A percentile compares a stretch with the other conserved stretches of the same genome.
Conservation (phyloP, 2,888 invertebrate species). For the Sarcophaga variegata region DNA sequence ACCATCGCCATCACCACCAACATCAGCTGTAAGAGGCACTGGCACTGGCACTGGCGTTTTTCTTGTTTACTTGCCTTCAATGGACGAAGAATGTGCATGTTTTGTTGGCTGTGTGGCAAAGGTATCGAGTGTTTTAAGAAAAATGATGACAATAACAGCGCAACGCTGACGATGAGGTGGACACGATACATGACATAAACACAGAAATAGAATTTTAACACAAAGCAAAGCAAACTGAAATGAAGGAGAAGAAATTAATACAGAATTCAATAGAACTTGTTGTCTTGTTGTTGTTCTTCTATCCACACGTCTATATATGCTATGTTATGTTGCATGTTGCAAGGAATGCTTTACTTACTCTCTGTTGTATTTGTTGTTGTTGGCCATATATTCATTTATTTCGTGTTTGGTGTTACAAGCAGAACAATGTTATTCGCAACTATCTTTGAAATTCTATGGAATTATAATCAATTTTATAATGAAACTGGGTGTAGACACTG, state of each 20-base stretch:
- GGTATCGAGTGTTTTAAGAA: constrained; percentile 47
- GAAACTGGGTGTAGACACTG: constrained; percentile 51
- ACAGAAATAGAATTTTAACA: constrained; percentile 64
- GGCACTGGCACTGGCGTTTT: background rate
- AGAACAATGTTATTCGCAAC: constrained; percentile 28
- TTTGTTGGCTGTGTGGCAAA: background rate
- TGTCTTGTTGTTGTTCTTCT: constrained; percentile 19
- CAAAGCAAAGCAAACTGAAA: background rate
- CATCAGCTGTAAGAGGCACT: background rate
- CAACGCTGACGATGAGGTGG: constrained; percentile 63
- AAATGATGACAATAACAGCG: constrained; percentile 43
- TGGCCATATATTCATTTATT: constrained; percentile 11
- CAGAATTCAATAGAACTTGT: constrained; percentile 49
- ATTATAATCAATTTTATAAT: constrained; percentile 62
- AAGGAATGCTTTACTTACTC: background rate
- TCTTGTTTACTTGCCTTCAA: background rate
- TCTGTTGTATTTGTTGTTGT: too few species aligned
- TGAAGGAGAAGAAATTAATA: background rate
- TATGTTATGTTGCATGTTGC: constrained; percentile 5
- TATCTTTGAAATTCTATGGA: constrained; percentile 53
- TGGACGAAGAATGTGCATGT: constrained; percentile 1
- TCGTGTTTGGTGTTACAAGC: constrained; percentile 40
- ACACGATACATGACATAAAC: constrained; percentile 57
- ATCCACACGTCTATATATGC: constrained; percentile 8
- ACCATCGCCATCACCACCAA: background rate